phyloP scores from a whole-genome alignment of 64 coral and sea anemone species.

The Dendrophyllia cribrosa region DNA sequence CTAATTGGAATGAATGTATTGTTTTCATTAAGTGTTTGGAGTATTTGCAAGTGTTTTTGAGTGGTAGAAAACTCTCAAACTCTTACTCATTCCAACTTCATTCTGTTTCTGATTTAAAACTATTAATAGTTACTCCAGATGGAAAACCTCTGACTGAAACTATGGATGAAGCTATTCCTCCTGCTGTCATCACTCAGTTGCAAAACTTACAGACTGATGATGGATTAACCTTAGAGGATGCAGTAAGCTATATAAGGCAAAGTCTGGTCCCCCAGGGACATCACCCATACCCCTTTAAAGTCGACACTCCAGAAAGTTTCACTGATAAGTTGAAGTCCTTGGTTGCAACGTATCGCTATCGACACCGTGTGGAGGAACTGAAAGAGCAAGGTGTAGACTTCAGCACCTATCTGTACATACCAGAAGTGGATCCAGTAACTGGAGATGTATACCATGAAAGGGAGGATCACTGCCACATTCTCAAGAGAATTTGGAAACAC shows the following conservation, averaged over 20 bases:
- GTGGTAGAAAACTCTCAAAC: no score
- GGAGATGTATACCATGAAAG: slow-evolving; percentile 11
- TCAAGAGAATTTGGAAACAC: background rate
- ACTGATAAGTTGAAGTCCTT: slow-evolving; percentile 32
- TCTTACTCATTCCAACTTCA: no score
- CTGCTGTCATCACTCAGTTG: background rate
- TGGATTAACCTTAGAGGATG: slow-evolving; percentile 31
- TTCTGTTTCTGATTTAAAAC: no score
- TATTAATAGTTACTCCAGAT: slow-evolving; percentile 5
- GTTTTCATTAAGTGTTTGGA: no score
- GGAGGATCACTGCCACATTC: slow-evolving; percentile 33
- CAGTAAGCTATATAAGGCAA: background rate
- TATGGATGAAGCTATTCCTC: background rate
- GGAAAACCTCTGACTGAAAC: background rate
- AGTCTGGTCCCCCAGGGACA: slow-evolving; percentile 30
- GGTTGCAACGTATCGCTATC: slow-evolving; percentile 29
- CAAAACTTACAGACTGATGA: background rate
- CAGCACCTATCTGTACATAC: background rate
- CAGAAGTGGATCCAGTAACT: slow-evolving; percentile 46
- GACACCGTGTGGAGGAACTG: background rate
- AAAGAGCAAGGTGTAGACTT: slow-evolving; percentile 5
- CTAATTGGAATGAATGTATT: no score
- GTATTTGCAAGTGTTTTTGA: no score
- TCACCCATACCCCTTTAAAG: background rate
- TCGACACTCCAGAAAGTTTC: slow-evolving; percentile 7